Percentiles rank a stretch among this genome's conserved stretches.
phyloP scores from a whole-genome alignment of 2,888 invertebrate genomes.

The Linnaemya vulpina region DNA sequence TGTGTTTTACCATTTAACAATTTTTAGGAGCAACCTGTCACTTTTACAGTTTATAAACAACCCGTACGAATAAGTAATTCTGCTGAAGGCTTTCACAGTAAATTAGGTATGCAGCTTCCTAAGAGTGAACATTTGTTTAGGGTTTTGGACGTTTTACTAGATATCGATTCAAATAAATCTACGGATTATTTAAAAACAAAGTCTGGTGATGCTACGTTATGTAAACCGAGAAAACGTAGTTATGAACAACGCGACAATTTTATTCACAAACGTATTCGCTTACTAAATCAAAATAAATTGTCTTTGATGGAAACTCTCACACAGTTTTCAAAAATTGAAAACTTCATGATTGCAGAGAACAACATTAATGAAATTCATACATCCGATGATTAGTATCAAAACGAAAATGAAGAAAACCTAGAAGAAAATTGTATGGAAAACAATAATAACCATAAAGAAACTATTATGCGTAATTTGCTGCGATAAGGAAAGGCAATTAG shows the following conservation, averaged over 20 bases:
- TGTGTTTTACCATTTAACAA: too few species aligned
- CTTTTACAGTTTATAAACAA: constrained; percentile 27
- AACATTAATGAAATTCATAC: constrained; percentile 33
- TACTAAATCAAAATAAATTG: constrained; percentile 32
- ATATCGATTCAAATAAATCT: constrained; percentile 39
- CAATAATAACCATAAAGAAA: constrained; percentile 1
- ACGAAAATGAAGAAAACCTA: constrained; percentile 16
- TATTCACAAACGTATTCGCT: constrained; percentile 31
- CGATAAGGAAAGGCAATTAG: too few species aligned
- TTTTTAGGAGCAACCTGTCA: too few species aligned
- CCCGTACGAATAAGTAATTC: constrained; percentile 34
- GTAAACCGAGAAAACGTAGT: constrained; percentile 38
- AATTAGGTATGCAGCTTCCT: constrained; percentile 53
- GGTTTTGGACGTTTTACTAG: constrained; percentile 33
- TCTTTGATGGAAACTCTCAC: constrained; percentile 38
- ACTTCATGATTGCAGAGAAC: constrained; percentile 32
- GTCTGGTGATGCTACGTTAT: constrained; percentile 39
- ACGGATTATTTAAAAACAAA: constrained; percentile 36
- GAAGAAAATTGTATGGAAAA: constrained; percentile 12
- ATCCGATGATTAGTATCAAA: constrained; percentile 30
- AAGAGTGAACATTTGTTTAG: constrained; percentile 52
- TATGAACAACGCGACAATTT: constrained; percentile 28
- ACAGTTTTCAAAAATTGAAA: constrained; percentile 27
- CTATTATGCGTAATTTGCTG: too few species aligned
- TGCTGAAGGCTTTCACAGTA: constrained; percentile 30